Evolutionary conservation across 2,797 vertebrate species (phyloP), one percentile per base, ranked within the genome.

Genomic region (Semotilus atromaculatus): DNA sequence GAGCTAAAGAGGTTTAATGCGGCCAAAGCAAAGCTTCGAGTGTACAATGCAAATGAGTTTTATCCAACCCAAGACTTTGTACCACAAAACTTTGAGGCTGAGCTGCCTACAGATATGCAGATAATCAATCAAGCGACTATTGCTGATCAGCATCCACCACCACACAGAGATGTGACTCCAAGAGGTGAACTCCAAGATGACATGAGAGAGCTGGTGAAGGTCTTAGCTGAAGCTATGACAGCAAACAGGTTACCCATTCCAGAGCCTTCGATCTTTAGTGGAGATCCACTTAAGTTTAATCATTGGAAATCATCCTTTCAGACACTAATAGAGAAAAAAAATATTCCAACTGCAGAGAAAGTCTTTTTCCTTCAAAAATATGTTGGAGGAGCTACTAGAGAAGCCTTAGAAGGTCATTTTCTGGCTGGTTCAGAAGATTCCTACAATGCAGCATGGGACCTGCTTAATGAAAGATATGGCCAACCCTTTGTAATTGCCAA

Each of bases 261-360:
- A 85, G 83, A 90, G 13, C 80, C 84, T 0, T 38, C 78, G 13
- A n/a, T 88, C 21, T 87, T 87, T 82, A 79, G 45, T 89, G 77
- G 85, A 0, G 85, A 89, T 80, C 84, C 77, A 78, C 88, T 89
- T 1, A 88, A 76, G 82, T 88, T 89, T 29, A 86, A 85, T 6
- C 82, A 89, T 16, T 90, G 85, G 84, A 91, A 89, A n/a, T 67
- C 51, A 38, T 88, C 80, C 23, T 90, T 89, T 84, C 83, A 87
- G 9, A 83, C 80, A 26, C 34, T 88, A 14, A 88, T 81, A 45
- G 83, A 89, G 77, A 88, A 58, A 80, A 83, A 43, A 7, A 88
- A 88, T 58, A 85, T 88, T 76, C 68, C 86, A 43, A 72, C 19
- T 34, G 3, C 79, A 67, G 74, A 88, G 31, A 87, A 86, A 31